Base-by-base conservation (phyloP, 2,888 invertebrate species). In the Lysandra bellargus region DNA sequence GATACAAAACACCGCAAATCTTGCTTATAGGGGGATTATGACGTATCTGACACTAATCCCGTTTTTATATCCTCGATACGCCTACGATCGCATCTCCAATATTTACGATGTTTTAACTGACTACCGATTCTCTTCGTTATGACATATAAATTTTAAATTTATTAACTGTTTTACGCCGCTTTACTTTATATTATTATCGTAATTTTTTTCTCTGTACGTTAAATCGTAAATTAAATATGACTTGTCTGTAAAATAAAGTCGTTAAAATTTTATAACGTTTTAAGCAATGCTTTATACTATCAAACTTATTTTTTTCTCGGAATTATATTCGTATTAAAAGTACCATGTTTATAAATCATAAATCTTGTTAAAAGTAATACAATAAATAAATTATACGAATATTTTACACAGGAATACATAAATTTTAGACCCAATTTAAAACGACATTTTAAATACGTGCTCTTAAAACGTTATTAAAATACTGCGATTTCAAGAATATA, bases 11-110 rank as follows among this genome's bases (percentile, higher is more conserved):
- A 87, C 87, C 84, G 91, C 91, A 89, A 90, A 91, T 89, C 90
- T 87, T 82, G 83, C 85, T 88, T 88, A 89, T 90, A 86, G 86
- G 85, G 83, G 86, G 89, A 92, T 91, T 91, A 91, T 85, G 85
- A 85, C 84, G 84, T 83, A 84, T 85, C 84, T 86, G 87, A 88
- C 85, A 86, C 83, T 92, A 91, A 94, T 93, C 91, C 90, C 87
- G 83, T 89, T 91, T 91, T 92, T 89, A 91, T 89, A 85, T 84
- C 83, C 83, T 81, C 81, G 80, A 79, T 80, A 88, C 91, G 85
- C 93, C 91, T 85, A 91, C 92, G 82, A 83, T 84, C 83, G 84
- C 85, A 83, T 83, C 81, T 83, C 83, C 82, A 83, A 82, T 83
- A 84, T 87, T 87, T 86, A 86, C 83, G 84, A 82, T 83, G 85